Conservation (phyloP, 1,140 invertebrate genomes). For the Rhagoletis pomonella region DNA sequence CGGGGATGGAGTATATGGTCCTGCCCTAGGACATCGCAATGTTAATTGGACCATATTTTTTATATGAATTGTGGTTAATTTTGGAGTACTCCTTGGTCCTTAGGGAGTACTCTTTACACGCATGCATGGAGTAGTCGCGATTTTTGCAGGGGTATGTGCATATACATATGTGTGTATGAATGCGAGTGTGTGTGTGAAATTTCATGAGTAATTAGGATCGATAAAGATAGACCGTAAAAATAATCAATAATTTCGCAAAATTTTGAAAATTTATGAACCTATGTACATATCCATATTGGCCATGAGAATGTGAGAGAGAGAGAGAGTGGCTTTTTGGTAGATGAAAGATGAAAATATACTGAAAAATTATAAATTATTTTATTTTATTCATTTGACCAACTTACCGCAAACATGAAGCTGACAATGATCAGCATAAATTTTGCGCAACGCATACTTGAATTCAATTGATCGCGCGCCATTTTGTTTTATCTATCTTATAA, state of each 20-base stretch:
- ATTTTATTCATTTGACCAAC: conserved; percentile 69
- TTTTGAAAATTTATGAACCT: neutral
- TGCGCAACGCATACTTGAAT: conserved; percentile 85
- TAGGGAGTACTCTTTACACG: too few species aligned
- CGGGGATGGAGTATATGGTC: too few species aligned
- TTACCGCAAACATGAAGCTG: conserved; percentile 91
- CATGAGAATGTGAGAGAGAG: neutral
- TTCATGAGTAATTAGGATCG: neutral
- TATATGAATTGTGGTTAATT: too few species aligned
- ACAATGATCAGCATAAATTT: conserved; percentile 89
- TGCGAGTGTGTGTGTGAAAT: neutral
- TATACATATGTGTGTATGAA: neutral
- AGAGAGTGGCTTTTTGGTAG: neutral
- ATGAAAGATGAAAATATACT: neutral
- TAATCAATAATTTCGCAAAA: conserved; percentile 40
- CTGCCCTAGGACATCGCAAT: too few species aligned
- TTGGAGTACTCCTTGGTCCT: too few species aligned
- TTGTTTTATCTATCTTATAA: conserved; percentile 43
- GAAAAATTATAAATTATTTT: neutral
- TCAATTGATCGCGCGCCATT: conserved; percentile 75
- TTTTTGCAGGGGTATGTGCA: too few species aligned
- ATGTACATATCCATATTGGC: too few species aligned
- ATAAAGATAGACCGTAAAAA: neutral
- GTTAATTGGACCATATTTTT: too few species aligned
- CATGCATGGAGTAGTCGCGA: too few species aligned